Evolutionary conservation across 23 tunicate genomes (phyloP).

Genomic region (Halocynthia roretzi): DNA sequence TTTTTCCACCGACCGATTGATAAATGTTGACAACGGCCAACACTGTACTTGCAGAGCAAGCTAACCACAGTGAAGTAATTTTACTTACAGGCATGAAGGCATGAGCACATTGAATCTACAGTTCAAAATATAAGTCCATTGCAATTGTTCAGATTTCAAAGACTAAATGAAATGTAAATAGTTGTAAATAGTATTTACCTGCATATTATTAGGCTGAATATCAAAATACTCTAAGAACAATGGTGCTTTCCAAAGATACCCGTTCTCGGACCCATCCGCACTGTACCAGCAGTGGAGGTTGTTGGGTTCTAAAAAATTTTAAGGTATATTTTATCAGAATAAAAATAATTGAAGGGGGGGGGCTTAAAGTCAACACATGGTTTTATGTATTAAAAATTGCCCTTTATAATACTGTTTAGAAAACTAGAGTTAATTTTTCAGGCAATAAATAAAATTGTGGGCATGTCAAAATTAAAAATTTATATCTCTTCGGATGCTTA

Average conservation of each 20-base stretch:
- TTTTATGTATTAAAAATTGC: no score
- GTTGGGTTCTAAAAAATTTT: constrained; percentile 40
- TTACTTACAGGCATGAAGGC: constrained; percentile 63
- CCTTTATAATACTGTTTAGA: no score
- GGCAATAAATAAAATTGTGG: neutral
- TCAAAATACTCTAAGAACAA: constrained; percentile 55
- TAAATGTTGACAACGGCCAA: constrained; percentile 78
- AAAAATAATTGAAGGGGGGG: neutral
- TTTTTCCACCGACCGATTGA: constrained; percentile 56
- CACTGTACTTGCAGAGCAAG: constrained; percentile 71
- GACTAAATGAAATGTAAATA: neutral
- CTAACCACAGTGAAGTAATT: constrained; percentile 71
- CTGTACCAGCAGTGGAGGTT: constrained; percentile 63
- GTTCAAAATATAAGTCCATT: neutral
- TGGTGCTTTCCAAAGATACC: constrained; percentile 59
- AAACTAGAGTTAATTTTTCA: no score
- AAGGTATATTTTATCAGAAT: neutral
- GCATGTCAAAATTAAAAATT: neutral
- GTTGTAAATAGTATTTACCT: constrained; percentile 28
- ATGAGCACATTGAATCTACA: constrained; percentile 80
- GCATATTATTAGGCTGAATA: constrained; percentile 31
- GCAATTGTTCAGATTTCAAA: neutral
- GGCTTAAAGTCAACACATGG: neutral
- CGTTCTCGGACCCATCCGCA: constrained; percentile 30
- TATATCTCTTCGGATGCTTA: no score